phyloP scores from a whole-genome alignment of 92 coral and sea anemone genomes.

The Zoanthus sociatus region DNA sequence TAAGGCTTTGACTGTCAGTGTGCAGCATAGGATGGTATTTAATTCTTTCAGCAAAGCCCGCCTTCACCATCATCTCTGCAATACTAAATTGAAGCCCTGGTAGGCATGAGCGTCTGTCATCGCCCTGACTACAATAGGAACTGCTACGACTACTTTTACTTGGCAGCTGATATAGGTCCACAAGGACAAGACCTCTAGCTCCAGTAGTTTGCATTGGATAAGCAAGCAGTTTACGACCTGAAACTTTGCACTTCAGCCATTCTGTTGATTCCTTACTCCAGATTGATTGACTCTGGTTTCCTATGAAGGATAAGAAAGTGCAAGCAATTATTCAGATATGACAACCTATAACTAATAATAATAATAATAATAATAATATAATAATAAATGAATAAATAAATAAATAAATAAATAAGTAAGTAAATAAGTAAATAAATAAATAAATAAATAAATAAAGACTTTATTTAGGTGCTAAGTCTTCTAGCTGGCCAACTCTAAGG shows the following conservation, averaged over 20 bases:
- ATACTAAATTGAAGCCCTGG: constrained; percentile 78
- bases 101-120: not conserved
- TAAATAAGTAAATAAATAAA: too few species aligned
- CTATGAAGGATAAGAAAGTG: not conserved
- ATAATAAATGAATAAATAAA: too few species aligned
- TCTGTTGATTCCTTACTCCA: constrained; percentile 75
- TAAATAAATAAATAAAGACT: too few species aligned
- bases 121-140: not conserved
- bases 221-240: constrained; percentile 79
- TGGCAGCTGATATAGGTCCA: constrained; percentile 63
- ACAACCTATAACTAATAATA: too few species aligned
- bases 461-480: too few species aligned
- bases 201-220: constrained; percentile 68
- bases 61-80: constrained; percentile 72
- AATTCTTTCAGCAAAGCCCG: constrained; percentile 73
- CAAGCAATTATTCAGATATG: too few species aligned
- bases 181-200: constrained; percentile 65
- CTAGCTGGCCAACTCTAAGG: too few species aligned
- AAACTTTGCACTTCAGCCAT: constrained; percentile 77
- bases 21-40: constrained; percentile 17
- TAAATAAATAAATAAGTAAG: too few species aligned
- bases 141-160: not conserved
- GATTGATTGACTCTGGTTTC: constrained; percentile 46
- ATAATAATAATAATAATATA: too few species aligned
- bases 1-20: constrained; percentile 41